A percentile compares a stretch with the other conserved stretches of the same genome.
phyloP scores from a whole-genome alignment of 2,888 invertebrate genomes.

The Pocota personata region DNA sequence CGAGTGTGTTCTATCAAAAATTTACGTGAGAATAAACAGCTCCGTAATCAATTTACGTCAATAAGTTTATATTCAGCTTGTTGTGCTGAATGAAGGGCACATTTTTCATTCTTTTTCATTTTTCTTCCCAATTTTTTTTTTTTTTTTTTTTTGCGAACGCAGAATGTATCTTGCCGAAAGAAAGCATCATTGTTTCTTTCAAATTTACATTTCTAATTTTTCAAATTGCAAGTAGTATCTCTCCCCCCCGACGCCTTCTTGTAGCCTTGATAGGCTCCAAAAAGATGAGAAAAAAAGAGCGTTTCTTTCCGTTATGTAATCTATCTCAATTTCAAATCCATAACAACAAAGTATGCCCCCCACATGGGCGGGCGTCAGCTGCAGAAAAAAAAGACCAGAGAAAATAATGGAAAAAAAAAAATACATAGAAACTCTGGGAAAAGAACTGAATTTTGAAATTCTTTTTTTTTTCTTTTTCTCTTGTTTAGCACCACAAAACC shows the following conservation, averaged over 20 bases:
- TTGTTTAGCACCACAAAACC: constrained; percentile 66
- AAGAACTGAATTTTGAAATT: constrained; percentile 59
- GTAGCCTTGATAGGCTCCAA: constrained; percentile 44
- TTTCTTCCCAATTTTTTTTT: not conserved
- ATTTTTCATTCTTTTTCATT: constrained; percentile 35
- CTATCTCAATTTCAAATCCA: constrained; percentile 71
- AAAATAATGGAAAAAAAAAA: constrained; percentile 22
- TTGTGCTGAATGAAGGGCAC: constrained; percentile 38
- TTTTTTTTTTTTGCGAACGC: not conserved
- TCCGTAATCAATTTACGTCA: constrained; percentile 61
- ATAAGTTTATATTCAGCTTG: constrained; percentile 57
- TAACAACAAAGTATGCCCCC: constrained; percentile 65
- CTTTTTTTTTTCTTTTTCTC: constrained; percentile 25
- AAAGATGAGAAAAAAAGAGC: constrained; percentile 34
- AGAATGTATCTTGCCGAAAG: not conserved
- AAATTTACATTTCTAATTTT: constrained; percentile 63
- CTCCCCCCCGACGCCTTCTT: not conserved
- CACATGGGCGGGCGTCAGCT: constrained; percentile 63
- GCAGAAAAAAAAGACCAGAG: constrained; percentile 30
- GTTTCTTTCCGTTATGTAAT: constrained; percentile 58
- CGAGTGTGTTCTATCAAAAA: constrained; percentile 39
- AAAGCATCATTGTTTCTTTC: constrained; percentile 41
- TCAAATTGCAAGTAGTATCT: constrained; percentile 31
- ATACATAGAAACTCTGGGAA: constrained; percentile 30
- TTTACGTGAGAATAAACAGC: constrained; percentile 47